Percentiles rank a stretch among this genome's conserved stretches.
Conservation (phyloP, 2,888 invertebrate genomes). For the Epistrophe eligans region DNA sequence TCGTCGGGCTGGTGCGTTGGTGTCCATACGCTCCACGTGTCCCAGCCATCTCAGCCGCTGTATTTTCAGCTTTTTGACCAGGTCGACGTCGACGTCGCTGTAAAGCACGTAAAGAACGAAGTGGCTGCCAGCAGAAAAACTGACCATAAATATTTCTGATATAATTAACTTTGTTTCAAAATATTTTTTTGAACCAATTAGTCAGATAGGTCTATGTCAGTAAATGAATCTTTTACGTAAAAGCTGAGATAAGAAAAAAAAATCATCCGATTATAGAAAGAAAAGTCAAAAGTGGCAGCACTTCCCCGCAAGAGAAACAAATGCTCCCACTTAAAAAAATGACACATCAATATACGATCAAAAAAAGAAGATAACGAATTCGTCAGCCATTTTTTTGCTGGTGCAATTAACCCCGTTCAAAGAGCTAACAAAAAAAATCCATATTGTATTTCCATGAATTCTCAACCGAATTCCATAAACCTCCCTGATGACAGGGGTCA, state of each 20-base stretch:
- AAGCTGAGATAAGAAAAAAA: not conserved
- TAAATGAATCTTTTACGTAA: too few species aligned
- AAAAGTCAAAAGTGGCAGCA: not conserved
- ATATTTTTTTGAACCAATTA: too few species aligned
- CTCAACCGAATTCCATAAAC: slow-evolving; percentile 29
- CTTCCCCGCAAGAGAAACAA: not conserved
- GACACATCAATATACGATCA: not conserved
- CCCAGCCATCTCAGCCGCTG: too few species aligned
- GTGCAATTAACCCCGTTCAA: not conserved
- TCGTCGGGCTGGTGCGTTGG: too few species aligned
- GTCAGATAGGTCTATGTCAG: too few species aligned
- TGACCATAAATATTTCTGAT: too few species aligned
- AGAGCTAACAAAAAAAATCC: not conserved
- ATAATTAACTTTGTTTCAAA: too few species aligned
- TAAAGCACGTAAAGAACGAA: too few species aligned
- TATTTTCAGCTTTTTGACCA: too few species aligned
- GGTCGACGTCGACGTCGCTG: too few species aligned
- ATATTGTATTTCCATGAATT: slow-evolving; percentile 17
- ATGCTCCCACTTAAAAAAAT: not conserved
- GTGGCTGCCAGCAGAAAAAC: too few species aligned
- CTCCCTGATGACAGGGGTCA: slow-evolving; percentile 47
- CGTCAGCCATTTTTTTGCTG: not conserved
- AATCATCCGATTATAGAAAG: not conserved
- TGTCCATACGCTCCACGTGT: too few species aligned
- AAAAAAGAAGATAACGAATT: not conserved